Base-by-base conservation (phyloP, 2,888 invertebrate genomes). In the Sphaerophoria rueppellii region DNA sequence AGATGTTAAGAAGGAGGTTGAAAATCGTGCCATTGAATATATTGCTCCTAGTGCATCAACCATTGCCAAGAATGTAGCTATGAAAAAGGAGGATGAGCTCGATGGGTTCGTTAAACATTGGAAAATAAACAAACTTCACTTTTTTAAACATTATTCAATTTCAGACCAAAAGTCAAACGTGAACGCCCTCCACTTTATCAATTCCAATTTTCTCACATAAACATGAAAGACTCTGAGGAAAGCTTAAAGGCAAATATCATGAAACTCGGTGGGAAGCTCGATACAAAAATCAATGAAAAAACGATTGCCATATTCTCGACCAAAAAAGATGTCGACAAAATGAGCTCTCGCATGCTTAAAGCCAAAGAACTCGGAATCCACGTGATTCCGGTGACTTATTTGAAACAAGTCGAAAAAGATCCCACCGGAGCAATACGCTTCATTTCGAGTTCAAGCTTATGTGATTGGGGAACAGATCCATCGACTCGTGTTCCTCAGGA, bases 391-490 rank as follows among this genome's bases (percentile, higher is more conserved):
- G 94, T 95, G 88, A 94, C 95, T 55, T 97, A 96, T 90, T 89
- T 98, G 0, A 95, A 96, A 80, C 93, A 94, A 82, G 93, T 95
- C 14, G 94, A 94, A 70, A 92, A 93, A 34, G 94, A 95, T 87
- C 93, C 93, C 9, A 72, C 87, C 0, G 94, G 95, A 14, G 90
- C 92, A 0, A 92, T 96, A 3, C 93, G 94, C 79, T 92, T 95
- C 5, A 94, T 97, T 67, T 93, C 93, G 80, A 94, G 95, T 87
- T 95, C 95, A 90, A 95, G 94, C 83, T 95, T 98, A 87, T 95
- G 96, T 37, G 93, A 94, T 70, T 98, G 98, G 98, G 97, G 97
- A 12, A 94, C 95, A 24, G 96, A 97, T 90, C 91, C 91, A 32
- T 87, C 88, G 3, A n/a, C 86, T 0, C 89, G 89, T 24, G 40